Evolutionary conservation across 1,140 invertebrate species (phyloP).

Genomic region (Rhizoglyphus robini): DNA sequence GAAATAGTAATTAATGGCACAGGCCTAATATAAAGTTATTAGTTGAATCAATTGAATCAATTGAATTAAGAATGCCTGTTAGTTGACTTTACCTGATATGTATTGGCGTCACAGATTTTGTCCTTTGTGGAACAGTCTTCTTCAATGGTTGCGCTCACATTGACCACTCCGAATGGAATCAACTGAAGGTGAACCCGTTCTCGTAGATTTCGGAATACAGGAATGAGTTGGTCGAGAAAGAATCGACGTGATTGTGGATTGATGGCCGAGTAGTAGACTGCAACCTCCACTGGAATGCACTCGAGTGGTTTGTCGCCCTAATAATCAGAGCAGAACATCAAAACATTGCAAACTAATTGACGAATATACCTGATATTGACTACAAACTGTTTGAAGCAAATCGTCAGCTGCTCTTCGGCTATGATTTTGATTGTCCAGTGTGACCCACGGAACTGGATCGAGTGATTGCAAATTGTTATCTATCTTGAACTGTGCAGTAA

Average conservation of each 20-base stretch:
- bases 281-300: constrained; percentile 12
- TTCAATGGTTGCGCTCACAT: background rate
- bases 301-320: constrained; percentile 22
- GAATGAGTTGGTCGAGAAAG: constrained; percentile 20
- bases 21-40: constrained; percentile 8
- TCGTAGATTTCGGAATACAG: constrained; percentile 10
- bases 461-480: background rate
- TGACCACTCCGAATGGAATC: constrained; percentile 15
- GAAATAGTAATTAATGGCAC: constrained; percentile 14
- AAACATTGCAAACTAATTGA: background rate
- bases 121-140: background rate
- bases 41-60: background rate
- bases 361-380: background rate
- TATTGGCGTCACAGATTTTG: constrained; percentile 13
- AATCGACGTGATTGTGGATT: constrained; percentile 18
- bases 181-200: constrained; percentile 17
- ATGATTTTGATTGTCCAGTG: constrained; percentile 15
- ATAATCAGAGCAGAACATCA: background rate
- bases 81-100: no score
- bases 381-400: constrained; percentile 19
- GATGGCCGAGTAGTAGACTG: constrained; percentile 18
- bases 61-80: background rate
- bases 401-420: constrained; percentile 4
- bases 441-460: constrained; percentile 1
- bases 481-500: background rate